phyloP scores from a whole-genome alignment of 2,888 invertebrate genomes.

The Nephrotoma flavescens region DNA sequence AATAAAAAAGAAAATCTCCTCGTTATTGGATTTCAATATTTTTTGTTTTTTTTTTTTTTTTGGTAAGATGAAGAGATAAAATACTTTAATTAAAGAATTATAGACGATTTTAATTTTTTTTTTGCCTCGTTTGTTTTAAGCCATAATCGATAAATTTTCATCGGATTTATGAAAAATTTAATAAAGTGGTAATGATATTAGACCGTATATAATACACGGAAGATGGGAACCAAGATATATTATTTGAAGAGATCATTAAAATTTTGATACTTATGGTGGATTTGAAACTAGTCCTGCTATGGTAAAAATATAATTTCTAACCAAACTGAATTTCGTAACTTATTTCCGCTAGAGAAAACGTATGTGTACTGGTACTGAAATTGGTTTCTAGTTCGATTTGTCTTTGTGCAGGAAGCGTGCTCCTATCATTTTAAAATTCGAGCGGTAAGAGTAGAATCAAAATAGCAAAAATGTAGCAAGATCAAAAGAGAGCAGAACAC shows the following conservation, averaged over 20 bases:
- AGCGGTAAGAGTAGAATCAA: accelerated
- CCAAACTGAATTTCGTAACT: no score
- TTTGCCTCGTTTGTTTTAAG: not conserved
- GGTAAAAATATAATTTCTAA: no score
- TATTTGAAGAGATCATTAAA: not conserved
- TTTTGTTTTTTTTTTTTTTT: not conserved
- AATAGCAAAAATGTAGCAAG: no score
- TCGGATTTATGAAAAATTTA: not conserved
- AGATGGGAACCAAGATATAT: not conserved
- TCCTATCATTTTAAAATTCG: no score
- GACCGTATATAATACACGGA: not conserved
- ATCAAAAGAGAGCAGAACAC: no score
- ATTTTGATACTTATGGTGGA: not conserved
- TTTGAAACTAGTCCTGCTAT: no score
- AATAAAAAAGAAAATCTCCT: not conserved
- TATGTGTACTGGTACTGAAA: no score
- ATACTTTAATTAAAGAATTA: not conserved
- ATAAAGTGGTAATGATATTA: not conserved
- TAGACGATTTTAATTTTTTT: not conserved
- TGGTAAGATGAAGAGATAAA: not conserved
- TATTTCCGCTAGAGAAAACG: no score
- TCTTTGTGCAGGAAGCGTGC: no score
- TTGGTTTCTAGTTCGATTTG: no score
- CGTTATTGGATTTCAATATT: not conserved
- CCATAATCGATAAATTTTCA: not conserved